These are phyloP conservation scores for Auanema sp. DNA, from an alignment of 2,888 invertebrate genomes.

Conservation along the genomic window DNA sequence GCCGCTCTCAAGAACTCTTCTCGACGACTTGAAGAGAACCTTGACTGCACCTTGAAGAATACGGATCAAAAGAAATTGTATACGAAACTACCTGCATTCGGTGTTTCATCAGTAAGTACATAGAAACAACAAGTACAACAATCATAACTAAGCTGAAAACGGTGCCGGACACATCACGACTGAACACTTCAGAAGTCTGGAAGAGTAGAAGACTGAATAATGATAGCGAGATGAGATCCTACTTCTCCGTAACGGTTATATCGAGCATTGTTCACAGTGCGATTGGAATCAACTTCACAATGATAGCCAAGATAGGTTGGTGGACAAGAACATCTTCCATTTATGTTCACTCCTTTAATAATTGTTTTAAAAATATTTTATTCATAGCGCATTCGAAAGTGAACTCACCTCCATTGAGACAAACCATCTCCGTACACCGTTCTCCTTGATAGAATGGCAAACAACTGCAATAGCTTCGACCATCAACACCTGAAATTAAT, in stretches of 20 bases:
- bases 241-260: slow-evolving; percentile 54
- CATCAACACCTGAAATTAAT: slow-evolving; percentile 47
- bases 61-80: slow-evolving; percentile 7
- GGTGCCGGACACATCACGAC: slow-evolving; percentile 60
- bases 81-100: slow-evolving; percentile 56
- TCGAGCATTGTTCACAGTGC: slow-evolving; percentile 43
- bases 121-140: slow-evolving; percentile 56
- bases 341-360: slow-evolving; percentile 30
- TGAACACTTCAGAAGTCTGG: slow-evolving; percentile 56
- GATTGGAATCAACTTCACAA: slow-evolving; percentile 60
- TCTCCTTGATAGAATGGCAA: slow-evolving; percentile 61
- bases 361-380: background rate
- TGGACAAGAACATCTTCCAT: slow-evolving; percentile 54
- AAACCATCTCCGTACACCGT: slow-evolving; percentile 59
- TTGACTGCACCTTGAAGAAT: slow-evolving; percentile 35
- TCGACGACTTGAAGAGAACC: slow-evolving; percentile 36
- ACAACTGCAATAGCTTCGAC: slow-evolving; percentile 59
- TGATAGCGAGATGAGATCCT: background rate
- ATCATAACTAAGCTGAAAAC: slow-evolving; percentile 62
- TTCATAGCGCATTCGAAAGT: background rate
- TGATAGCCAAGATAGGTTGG: slow-evolving; percentile 59
- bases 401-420: slow-evolving; percentile 55
- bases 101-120: slow-evolving; percentile 63
- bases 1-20: slow-evolving; percentile 42
- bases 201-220: too few species aligned